Evolutionary conservation across 1,140 invertebrate species (phyloP).

Genomic region (Brachionus calyciflorus): DNA sequence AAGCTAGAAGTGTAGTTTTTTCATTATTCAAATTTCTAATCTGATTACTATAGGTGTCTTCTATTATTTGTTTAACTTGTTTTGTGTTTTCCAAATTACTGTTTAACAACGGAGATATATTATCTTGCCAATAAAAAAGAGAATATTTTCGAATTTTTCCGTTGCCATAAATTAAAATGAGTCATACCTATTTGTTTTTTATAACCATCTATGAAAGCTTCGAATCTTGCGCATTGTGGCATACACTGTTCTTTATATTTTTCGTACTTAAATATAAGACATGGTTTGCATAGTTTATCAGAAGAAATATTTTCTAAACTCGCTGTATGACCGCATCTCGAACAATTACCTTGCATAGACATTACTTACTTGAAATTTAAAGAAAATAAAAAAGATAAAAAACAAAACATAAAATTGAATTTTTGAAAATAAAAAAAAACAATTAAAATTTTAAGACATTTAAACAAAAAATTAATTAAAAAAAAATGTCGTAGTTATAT

Average conservation of each 20-base stretch:
- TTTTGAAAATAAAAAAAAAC: too few species aligned
- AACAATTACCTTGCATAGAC: not conserved
- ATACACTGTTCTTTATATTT: not conserved
- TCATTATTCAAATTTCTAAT: conserved; percentile 6
- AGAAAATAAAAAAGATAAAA: too few species aligned
- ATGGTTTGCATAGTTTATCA: not conserved
- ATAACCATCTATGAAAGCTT: not conserved
- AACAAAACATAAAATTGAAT: too few species aligned
- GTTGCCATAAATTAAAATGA: not conserved
- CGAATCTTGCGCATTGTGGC: not conserved
- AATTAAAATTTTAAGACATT: too few species aligned
- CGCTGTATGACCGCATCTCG: not conserved
- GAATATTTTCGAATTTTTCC: not conserved
- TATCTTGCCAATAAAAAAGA: too few species aligned
- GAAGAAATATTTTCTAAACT: not conserved
- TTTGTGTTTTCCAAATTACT: not conserved
- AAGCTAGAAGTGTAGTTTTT: conserved; percentile 7
- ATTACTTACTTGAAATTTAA: not conserved
- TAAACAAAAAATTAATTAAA: too few species aligned
- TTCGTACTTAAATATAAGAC: conserved; percentile 22
- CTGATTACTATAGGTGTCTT: not conserved
- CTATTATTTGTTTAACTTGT: not conserved
- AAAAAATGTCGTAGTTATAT: too few species aligned
- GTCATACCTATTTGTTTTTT: conserved; percentile 31
- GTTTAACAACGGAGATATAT: not conserved